A percentile compares a stretch with the other conserved stretches of the same genome.
Evolutionary conservation across 30 jellyfish, hydroid and myxozoan genomes (phyloP).

Genomic region (Morbakka virulenta): DNA sequence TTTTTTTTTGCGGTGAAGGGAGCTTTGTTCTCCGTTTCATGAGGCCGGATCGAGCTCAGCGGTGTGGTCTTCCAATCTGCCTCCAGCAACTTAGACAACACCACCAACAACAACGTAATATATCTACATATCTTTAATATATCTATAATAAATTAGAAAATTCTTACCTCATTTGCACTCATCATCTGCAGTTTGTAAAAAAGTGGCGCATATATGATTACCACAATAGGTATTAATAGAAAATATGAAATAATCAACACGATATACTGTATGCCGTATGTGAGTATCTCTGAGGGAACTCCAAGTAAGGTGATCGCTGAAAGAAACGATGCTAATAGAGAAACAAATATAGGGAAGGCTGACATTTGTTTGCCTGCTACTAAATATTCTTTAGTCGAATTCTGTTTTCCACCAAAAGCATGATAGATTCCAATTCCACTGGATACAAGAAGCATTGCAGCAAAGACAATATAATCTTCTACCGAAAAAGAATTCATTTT

Average conservation of each 20-base stretch:
- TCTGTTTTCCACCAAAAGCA: slow-evolving; percentile 53
- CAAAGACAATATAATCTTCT: slow-evolving; percentile 69
- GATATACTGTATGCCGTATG: slow-evolving; percentile 51
- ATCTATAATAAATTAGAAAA: no score
- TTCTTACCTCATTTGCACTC: slow-evolving; percentile 80
- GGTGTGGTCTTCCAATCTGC: no score
- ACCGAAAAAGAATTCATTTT: no score
- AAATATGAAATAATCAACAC: slow-evolving; percentile 23
- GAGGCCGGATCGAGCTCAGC: no score
- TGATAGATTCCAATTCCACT: slow-evolving; percentile 70
- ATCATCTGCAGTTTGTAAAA: slow-evolving; percentile 45
- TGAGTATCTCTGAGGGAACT: slow-evolving; percentile 64
- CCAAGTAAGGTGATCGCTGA: slow-evolving; percentile 73
- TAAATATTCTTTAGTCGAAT: slow-evolving; percentile 53
- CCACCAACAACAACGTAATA: no score
- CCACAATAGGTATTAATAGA: slow-evolving; percentile 6
- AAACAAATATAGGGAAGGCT: slow-evolving; percentile 68
- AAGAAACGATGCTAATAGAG: slow-evolving; percentile 65
- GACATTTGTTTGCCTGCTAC: slow-evolving; percentile 77
- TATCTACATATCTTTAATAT: no score
- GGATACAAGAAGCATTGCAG: slow-evolving; percentile 42
- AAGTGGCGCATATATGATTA: slow-evolving; percentile 50
- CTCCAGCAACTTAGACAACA: no score
- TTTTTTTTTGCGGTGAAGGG: no score
- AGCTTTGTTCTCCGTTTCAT: no score